Evolutionary conservation across 2,888 invertebrate genomes (phyloP).

Genomic region (Globia sparganii): DNA sequence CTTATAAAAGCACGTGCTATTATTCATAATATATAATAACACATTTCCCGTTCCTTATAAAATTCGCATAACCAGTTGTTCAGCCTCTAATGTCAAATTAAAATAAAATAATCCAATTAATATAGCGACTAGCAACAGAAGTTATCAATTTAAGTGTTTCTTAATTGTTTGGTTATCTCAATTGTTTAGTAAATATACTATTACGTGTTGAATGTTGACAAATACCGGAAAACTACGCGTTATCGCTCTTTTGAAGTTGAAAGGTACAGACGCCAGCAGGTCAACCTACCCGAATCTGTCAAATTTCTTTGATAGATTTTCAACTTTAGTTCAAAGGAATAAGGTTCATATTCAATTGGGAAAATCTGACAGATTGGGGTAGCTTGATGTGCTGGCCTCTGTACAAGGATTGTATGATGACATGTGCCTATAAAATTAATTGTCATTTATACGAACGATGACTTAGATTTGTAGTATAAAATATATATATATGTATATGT

Average conservation of each 20-base stretch:
- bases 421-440: not conserved
- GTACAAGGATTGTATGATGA: slow-evolving; percentile 43
- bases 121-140: slow-evolving; percentile 9
- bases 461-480: too few species aligned
- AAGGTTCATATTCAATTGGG: too few species aligned
- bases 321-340: too few species aligned
- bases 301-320: too few species aligned
- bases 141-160: slow-evolving; percentile 25
- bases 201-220: slow-evolving; percentile 27
- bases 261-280: too few species aligned
- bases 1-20: slow-evolving; percentile 8
- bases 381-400: too few species aligned
- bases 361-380: too few species aligned
- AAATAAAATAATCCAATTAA: slow-evolving; percentile 15
- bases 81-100: not conserved
- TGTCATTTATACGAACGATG: not conserved
- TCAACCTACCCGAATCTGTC: too few species aligned
- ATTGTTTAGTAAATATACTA: slow-evolving; percentile 46
- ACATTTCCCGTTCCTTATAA: slow-evolving; percentile 13
- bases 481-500: too few species aligned
- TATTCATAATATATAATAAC: not conserved
- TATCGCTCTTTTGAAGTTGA: slow-evolving; percentile 42
- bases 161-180: slow-evolving; percentile 30
- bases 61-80: slow-evolving; percentile 16
- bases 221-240: slow-evolving; percentile 49